phyloP scores from a whole-genome alignment of 2,888 invertebrate species.

The Tillus elongatus region DNA sequence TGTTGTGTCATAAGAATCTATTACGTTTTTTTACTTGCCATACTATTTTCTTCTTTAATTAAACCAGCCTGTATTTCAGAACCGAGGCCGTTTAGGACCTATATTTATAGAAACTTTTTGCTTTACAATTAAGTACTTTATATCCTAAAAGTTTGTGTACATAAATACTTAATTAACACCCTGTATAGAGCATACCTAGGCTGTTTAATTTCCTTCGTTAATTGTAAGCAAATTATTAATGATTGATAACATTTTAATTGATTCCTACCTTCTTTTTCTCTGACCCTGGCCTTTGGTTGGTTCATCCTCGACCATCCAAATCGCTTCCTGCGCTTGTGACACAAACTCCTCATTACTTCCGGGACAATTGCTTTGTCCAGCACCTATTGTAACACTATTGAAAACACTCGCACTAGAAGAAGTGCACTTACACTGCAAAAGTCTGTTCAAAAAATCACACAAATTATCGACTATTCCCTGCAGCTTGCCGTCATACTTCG shows the following conservation, averaged over 20 bases:
- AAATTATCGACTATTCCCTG: conserved; percentile 16
- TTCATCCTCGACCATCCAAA: conserved; percentile 43
- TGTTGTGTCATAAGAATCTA: too few species aligned
- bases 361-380: conserved; percentile 47
- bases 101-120: too few species aligned
- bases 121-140: too few species aligned
- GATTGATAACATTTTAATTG: too few species aligned
- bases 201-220: not conserved
- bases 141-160: too few species aligned
- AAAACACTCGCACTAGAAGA: conserved; percentile 4
- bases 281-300: conserved; percentile 45
- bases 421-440: not conserved
- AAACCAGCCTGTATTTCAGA: too few species aligned
- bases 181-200: too few species aligned
- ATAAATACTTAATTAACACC: too few species aligned
- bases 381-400: conserved; percentile 48
- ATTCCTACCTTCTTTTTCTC: conserved; percentile 49
- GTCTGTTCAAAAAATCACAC: conserved; percentile 7
- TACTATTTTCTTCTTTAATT: too few species aligned
- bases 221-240: not conserved
- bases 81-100: too few species aligned
- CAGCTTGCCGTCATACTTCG: too few species aligned
- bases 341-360: conserved; percentile 38
- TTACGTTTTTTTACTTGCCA: too few species aligned
- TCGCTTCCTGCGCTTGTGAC: conserved; percentile 36